phyloP scores from a whole-genome alignment of 2,113 vertebrate species.

The Pluvialis apricaria region DNA sequence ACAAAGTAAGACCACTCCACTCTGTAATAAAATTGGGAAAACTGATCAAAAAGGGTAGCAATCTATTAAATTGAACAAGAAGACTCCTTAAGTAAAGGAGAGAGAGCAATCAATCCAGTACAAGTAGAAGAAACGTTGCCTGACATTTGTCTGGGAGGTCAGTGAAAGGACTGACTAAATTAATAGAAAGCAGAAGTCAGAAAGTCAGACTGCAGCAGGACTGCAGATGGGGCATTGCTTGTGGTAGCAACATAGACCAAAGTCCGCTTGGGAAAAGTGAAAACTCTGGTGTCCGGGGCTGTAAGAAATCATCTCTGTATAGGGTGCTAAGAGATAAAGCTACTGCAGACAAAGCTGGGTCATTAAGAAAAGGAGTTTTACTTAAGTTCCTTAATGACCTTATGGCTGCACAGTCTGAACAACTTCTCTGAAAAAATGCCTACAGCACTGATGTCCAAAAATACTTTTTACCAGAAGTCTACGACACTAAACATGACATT shows the following conservation, averaged over 20 bases:
- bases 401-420: background rate
- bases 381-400: background rate
- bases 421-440: background rate
- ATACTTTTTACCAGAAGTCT: background rate
- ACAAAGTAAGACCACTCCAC: background rate
- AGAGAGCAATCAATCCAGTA: background rate
- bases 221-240: background rate
- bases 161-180: background rate
- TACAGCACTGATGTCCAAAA: background rate
- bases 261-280: background rate
- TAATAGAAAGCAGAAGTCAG: background rate
- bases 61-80: background rate
- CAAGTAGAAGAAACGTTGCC: background rate
- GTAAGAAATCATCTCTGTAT: background rate
- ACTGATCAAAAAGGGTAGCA: background rate
- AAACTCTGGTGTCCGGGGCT: background rate
- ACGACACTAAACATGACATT: background rate
- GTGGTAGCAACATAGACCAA: background rate
- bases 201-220: background rate
- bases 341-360: background rate
- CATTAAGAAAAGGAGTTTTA: background rate
- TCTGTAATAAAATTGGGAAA: background rate
- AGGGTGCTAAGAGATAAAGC: background rate
- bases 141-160: background rate
- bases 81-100: background rate